Percentiles rank a stretch among this genome's conserved stretches.
phyloP scores from a whole-genome alignment of 2,113 vertebrate genomes.

The Megalops atlanticus region DNA sequence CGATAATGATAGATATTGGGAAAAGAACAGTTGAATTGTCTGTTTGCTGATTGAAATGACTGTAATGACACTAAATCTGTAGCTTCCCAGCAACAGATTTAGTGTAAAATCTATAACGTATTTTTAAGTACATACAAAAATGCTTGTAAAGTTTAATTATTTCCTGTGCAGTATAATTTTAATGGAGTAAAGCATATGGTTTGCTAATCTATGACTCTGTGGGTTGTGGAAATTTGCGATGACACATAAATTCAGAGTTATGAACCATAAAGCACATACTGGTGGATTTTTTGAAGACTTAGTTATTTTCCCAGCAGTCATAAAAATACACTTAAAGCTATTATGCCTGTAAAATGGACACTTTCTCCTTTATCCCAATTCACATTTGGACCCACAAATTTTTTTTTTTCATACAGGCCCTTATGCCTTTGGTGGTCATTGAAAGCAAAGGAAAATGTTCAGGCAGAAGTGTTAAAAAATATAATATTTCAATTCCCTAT shows the following conservation, averaged over 20 bases:
- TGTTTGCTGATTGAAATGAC: neutral
- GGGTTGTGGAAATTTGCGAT: neutral
- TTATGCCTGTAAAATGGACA: neutral
- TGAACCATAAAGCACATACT: slow-evolving; percentile 1
- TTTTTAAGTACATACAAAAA: neutral
- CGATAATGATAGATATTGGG: neutral
- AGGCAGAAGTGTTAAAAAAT: too few relatives aligned
- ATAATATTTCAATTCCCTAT: too few relatives aligned
- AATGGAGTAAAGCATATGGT: slow-evolving; percentile 8
- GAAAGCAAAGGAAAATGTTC: neutral
- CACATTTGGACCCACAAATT: neutral
- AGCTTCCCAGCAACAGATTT: neutral
- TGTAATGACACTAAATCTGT: too few relatives aligned
- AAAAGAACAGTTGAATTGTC: neutral
- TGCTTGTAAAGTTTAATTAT: slow-evolving; percentile 2
- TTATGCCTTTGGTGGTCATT: neutral
- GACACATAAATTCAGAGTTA: slow-evolving; percentile 2
- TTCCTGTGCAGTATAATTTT: slow-evolving; percentile 7
- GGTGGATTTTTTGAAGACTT: neutral
- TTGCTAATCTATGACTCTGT: neutral
- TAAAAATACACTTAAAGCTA: neutral
- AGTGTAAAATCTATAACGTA: neutral
- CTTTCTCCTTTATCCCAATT: too few relatives aligned
- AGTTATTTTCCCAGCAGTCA: neutral
- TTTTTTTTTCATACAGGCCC: neutral